Evolutionary conservation across 2,888 invertebrate species (phyloP), one percentile per base, ranked within the genome.

Genomic region (Agrotis puta): DNA sequence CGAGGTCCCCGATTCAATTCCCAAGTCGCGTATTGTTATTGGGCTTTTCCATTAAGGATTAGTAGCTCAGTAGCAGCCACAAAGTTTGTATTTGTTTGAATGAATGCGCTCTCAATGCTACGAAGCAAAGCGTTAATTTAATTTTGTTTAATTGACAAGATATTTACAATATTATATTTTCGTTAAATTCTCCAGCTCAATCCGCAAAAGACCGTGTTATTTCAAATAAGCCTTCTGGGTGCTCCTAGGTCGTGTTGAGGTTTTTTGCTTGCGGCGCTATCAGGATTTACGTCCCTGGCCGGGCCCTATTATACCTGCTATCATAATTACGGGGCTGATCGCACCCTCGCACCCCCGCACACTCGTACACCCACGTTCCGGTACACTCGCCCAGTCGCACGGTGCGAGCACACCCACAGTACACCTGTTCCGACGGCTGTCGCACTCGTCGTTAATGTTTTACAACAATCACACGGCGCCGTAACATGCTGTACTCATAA

Each of bases 291-390:
- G 71, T 80, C 54, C 58, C 77, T 75, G 77, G 76, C 70, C 74
- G 81, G 70, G 81, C 72, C 77, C 85, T 81, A 85, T 85, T 85
- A 83, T 79, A 70, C 73, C 77, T 61, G 81, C 84, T 83, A 77
- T 79, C 75, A 82, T 86, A 87, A 87, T 87, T 84, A 86, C 81
- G 79, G 74, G 85, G 81, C 75, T 83, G 84, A 87, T 85, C 80
- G 85, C 79, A 59, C 79, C 70, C 77, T 74, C 76, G 59, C 20
- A 4, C 57, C 18, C 27, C 0, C 24, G 13, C 64, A 43, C 66
- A 39, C 64, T 0, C 7, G 24, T n/a, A 39, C 64, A 39, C 64
- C 39, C 39, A 39, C 39, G 39, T 39, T 11, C 39, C 39, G 47
- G 14, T 14, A 67, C 67, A 51, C 66, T 11, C 16, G 22, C 63